Percentiles rank a stretch among this genome's conserved stretches.
Conservation (phyloP, 2,797 vertebrate species). For the Platyrinchus mystaceus region DNA sequence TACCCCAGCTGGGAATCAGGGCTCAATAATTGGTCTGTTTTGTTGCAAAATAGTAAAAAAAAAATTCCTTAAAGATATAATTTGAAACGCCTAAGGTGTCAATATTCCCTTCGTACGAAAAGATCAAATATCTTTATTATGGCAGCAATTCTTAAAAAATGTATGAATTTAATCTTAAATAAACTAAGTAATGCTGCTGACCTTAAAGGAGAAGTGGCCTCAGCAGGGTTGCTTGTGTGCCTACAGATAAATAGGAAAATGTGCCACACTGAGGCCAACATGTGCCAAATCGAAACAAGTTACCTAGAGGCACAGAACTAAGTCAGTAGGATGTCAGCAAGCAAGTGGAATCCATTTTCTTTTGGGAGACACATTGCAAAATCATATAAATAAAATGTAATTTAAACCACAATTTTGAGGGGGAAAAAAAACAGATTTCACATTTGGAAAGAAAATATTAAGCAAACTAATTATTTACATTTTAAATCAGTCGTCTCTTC, state of each 20-base stretch:
- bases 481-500: slow-evolving; percentile 6
- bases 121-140: not conserved
- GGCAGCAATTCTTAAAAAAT: not conserved
- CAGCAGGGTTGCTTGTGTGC: not conserved
- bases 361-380: not conserved
- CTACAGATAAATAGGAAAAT: not conserved
- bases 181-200: not conserved
- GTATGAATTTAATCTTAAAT: not conserved
- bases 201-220: not conserved
- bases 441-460: slow-evolving; percentile 30
- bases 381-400: not conserved
- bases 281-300: not conserved
- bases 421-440: not conserved
- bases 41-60: not conserved
- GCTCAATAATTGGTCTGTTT: not conserved
- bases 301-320: not conserved
- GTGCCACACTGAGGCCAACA: not conserved
- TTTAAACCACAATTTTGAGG: not conserved
- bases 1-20: not conserved
- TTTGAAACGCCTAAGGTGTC: not conserved
- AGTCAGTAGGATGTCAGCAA: not conserved
- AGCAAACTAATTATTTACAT: slow-evolving; percentile 6
- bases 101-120: not conserved
- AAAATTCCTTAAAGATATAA: not conserved
- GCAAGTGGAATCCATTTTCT: not conserved